Base-by-base conservation (phyloP, 2,888 invertebrate genomes). In the Cantharis flavilabris region DNA sequence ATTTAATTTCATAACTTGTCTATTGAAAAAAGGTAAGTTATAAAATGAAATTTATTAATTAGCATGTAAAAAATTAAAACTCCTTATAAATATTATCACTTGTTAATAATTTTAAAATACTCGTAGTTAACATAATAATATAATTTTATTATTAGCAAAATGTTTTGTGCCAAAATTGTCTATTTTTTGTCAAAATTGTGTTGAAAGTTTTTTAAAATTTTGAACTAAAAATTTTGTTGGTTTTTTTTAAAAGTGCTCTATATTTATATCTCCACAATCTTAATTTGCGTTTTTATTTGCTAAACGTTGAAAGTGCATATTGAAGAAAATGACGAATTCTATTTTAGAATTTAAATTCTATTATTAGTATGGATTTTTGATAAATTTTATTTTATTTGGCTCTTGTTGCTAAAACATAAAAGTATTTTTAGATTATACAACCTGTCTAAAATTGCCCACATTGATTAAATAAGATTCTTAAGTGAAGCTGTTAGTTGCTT, bases 351-450 rank as follows among this genome's bases (percentile, higher is more conserved):
- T n/a, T n/a, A n/a, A 49, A 49, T 49, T 49, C 18, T 20, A 65
- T 20, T 65, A 65, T 65, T 65, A 23, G 23, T 23, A 9, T 5
- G 23, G n/a, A 20, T 18, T 65, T 20, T 65, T 65, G 23, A 65
- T 65, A 65, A 65, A 65, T 65, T 20, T 20, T 65, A 20, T 65
- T 70, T 30, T 71, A 62, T 28, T 64, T 70, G 71, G 62, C 33
- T 26, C 28, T 70, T 71, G 76, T 74, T 76, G 76, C 78, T 73
- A 76, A 76, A 76, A 78, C 71, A 78, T 49, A 64, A 69, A 13
- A 64, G 73, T 78, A 78, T 78, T 73, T 76, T 78, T 78, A 78
- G 78, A 76, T 70, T 76, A 76, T 74, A 76, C 73, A 76, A 78
- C 76, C 76, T 75, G 65, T 71, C 72, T 78, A 72, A 75, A 75